Percentiles rank a stretch among this genome's conserved stretches.
Evolutionary conservation across 2,888 invertebrate genomes (phyloP).

Genomic region (Pyrrhosoma nymphula): DNA sequence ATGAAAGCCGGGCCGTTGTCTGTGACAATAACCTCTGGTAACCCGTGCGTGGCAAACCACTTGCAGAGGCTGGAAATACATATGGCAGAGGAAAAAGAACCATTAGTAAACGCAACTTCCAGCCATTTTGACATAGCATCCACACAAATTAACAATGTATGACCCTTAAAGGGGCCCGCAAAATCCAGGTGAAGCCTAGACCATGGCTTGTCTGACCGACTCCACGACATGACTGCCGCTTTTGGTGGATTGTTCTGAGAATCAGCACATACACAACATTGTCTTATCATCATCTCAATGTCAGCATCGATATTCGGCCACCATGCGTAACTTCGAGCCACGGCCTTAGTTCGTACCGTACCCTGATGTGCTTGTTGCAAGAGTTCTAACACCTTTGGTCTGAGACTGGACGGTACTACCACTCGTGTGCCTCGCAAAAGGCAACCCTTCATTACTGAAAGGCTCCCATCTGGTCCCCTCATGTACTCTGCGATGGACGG

Average conservation of each 20-base stretch:
- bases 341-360: not conserved
- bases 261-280: not conserved
- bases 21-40: not conserved
- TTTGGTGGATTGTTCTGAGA: not conserved
- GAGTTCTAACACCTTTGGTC: not conserved
- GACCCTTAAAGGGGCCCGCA: not conserved
- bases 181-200: not conserved
- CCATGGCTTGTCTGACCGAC: not conserved
- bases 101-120: not conserved
- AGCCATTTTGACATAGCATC: not conserved
- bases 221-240: not conserved
- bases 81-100: not conserved
- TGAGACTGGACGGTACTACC: no score
- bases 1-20: not conserved
- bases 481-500: not conserved
- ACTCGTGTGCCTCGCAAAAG: not conserved
- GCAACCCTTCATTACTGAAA: not conserved
- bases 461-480: not conserved
- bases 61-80: not conserved
- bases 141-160: not conserved
- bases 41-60: not conserved
- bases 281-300: not conserved
- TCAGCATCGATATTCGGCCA: not conserved
- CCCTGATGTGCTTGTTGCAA: not conserved
- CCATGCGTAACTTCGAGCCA: not conserved